phyloP scores from a whole-genome alignment of 2,888 invertebrate genomes.

The Euplagia quadripunctaria region DNA sequence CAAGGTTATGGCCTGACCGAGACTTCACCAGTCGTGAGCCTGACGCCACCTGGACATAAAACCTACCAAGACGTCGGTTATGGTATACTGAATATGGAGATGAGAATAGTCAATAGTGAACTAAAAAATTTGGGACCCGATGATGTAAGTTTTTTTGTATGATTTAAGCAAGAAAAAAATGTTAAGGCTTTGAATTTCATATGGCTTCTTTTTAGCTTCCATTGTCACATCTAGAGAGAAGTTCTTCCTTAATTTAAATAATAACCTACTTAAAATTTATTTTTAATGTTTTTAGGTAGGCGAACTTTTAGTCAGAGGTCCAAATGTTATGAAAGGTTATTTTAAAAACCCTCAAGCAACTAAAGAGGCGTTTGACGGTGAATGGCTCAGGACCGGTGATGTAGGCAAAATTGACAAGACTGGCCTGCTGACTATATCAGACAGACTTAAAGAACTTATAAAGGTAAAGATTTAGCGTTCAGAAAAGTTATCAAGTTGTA shows the following conservation, averaged over 20 bases:
- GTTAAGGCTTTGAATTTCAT: no score
- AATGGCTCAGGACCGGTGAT: constrained; percentile 93
- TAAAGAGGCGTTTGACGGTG: constrained; percentile 86
- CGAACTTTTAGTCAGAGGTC: constrained; percentile 92
- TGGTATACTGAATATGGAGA: constrained; percentile 87
- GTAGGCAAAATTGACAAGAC: constrained; percentile 89
- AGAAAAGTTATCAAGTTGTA: no score
- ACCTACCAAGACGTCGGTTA: constrained; percentile 83
- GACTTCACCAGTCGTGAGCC: constrained; percentile 86
- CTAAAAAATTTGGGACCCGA: constrained; percentile 85
- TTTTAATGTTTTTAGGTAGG: constrained; percentile 82
- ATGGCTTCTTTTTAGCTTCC: no score
- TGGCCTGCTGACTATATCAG: constrained; percentile 90
- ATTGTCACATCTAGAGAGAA: no score
- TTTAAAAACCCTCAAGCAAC: constrained; percentile 92
- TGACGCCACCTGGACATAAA: constrained; percentile 60
- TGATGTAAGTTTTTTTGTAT: constrained; percentile 58
- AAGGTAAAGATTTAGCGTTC: constrained; percentile 82
- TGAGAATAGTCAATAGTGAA: constrained; percentile 87
- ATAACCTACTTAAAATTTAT: no score
- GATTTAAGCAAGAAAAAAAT: no score
- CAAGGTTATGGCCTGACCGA: constrained; percentile 92
- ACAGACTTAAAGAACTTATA: constrained; percentile 93
- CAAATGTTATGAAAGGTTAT: constrained; percentile 94
- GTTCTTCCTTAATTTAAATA: no score